Base-by-base conservation (phyloP, 2,113 vertebrate species). In the Podarcis cretensis region DNA sequence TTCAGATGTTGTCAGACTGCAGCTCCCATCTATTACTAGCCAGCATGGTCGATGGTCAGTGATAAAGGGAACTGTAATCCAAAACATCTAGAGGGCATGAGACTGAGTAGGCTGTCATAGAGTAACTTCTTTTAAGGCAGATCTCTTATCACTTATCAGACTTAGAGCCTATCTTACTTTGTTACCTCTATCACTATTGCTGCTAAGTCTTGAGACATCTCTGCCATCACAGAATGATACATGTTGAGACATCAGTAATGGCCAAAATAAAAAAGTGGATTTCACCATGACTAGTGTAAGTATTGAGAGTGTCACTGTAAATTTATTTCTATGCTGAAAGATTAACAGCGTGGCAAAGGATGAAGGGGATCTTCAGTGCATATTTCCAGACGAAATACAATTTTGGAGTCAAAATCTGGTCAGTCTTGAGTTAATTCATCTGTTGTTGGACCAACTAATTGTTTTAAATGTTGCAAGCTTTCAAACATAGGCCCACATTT, bases 221-320 rank as follows among this genome's bases (percentile, higher is more conserved):
- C 84, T 92, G 92, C 89, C 84, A 92, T 94, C 91, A 86, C 93
- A 95, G 83, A 92, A 88, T 90, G n/a, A 40, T 85, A 40, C 66
- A 74, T 35, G 35, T 81, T 92, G 94, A 94, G 87, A 86, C 89
- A 93, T 92, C 93, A 91, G 92, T 94, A 91, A 88, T 91, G 92
- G 89, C 93, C 92, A 95, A 94, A 95, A 92, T 90, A 96, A 91
- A 89, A 89, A 91, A 95, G 90, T 95, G 94, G 93, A 93, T 95
- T 93, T 94, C 91, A 94, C 92, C 91, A 89, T 94, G 81, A 90
- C 90, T 91, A 93, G 93, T 93, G 90, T 92, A 95, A 94, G 93
- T 91, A 84, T 95, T 94, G 84, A 94, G 18, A 59, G 18, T 89
- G 91, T 95, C 94, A 93, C 90, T 92, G 91, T 83, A 87, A 94